A percentile compares a stretch with the other conserved stretches of the same genome.
Conservation (phyloP, 1,140 invertebrate species). For the Diuraphis noxia region DNA sequence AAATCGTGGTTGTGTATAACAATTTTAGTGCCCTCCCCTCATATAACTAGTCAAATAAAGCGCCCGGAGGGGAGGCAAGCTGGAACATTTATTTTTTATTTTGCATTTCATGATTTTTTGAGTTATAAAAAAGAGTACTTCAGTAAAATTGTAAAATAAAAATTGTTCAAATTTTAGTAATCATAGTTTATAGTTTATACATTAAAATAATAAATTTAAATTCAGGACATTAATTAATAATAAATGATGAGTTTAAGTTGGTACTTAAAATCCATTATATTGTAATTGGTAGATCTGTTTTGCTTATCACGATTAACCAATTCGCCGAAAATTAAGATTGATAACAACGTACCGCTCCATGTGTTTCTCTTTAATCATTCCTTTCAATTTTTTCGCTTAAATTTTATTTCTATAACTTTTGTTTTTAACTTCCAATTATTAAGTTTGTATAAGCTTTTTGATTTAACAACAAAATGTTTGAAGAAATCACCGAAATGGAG, state of each 20-base stretch:
- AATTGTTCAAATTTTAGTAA: too few species aligned
- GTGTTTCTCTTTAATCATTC: slow-evolving; percentile 9
- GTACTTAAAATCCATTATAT: background rate
- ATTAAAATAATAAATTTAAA: too few species aligned
- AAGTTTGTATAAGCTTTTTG: background rate
- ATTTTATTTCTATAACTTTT: background rate
- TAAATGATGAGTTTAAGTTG: background rate
- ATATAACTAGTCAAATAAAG: too few species aligned
- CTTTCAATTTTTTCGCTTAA: background rate
- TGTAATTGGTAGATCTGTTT: background rate
- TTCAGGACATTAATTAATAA: background rate
- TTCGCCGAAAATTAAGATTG: background rate
- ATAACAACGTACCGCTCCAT: slow-evolving; percentile 13
- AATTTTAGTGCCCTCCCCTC: too few species aligned
- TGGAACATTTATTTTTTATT: too few species aligned
- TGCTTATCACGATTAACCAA: background rate
- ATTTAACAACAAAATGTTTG: background rate
- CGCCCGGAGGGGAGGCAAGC: too few species aligned
- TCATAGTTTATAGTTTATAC: too few species aligned
- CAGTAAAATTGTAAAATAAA: too few species aligned
- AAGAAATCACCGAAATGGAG: background rate
- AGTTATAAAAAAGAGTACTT: too few species aligned
- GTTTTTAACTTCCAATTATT: background rate
- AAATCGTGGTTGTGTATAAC: too few species aligned
- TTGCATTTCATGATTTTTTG: too few species aligned